Evolutionary conservation across 2,888 invertebrate species (phyloP), one percentile per base, ranked within the genome.

Genomic region (Urechis unicinctus): DNA sequence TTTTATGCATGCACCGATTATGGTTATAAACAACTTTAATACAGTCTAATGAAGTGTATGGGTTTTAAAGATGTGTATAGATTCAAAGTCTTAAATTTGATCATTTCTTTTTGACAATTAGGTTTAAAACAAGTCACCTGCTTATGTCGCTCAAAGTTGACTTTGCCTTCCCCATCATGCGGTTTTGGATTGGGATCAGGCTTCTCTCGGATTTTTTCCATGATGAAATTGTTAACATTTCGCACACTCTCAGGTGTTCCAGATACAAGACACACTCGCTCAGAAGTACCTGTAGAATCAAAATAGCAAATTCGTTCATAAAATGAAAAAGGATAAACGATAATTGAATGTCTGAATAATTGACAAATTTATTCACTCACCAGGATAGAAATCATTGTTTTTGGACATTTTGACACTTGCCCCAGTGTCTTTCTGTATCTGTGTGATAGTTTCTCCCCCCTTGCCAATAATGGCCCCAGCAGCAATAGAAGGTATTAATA

Each of bases 391-490:
- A 79, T 97, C 97, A 76, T 94, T 94, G 53, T 94, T 91, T 82
- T 96, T 97, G 72, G 96, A 97, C 96, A 97, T 97, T 84, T 97
- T 97, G 69, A 98, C 92, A 72, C 93, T 85, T 69, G 96, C 95
- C 69, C 93, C 93, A 53, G 94, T 90, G 79, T 97, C 96, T 81
- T 93, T 94, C 81, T 98, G 96, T 73, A 98, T 83, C 78, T 94
- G 91, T 70, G 95, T 94, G 81, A 97, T 97, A 57, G 96, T 94
- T 81, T 98, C 97, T 67, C 97, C 97, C 47, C 96, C 96, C 82
- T 97, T 98, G 74, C 97, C 97, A 81, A 97, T 98, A 78, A 98
- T 95, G 79, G 96, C 96, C 66, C 97, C 97, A 56, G 96, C 95
- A 68, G 96, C 96, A 58, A 80, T 69, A 53, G 76, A 91, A 62